These are phyloP conservation scores for Tenualosa ilisha DNA, from an alignment of 2,797 vertebrate genomes.

Conservation along the genomic window DNA sequence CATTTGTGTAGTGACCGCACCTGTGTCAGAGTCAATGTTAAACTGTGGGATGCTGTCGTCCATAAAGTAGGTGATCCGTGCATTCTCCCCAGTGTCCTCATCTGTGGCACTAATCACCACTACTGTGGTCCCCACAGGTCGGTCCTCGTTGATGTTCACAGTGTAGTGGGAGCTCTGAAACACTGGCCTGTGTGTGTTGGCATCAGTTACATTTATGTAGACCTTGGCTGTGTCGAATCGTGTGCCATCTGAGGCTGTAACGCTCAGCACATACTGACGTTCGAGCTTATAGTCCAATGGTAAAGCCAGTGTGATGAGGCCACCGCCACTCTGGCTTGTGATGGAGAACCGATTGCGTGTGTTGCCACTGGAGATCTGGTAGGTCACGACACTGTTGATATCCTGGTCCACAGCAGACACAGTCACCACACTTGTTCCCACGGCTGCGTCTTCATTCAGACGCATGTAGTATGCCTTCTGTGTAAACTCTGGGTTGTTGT, in stretches of 20 bases:
- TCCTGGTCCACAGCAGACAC: constrained; percentile 92
- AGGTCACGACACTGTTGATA: constrained; percentile 91
- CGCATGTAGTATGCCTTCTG: constrained; percentile 85
- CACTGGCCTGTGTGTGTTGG: constrained; percentile 94
- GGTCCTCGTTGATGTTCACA: constrained; percentile 89
- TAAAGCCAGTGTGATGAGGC: constrained; percentile 87
- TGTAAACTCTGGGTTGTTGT: constrained; percentile 95
- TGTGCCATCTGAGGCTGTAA: constrained; percentile 89
- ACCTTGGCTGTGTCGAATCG: constrained; percentile 86
- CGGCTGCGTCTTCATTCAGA: constrained; percentile 90
- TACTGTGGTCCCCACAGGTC: constrained; percentile 84
- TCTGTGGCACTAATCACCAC: constrained; percentile 94
- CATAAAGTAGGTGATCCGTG: constrained; percentile 94
- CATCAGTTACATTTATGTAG: constrained; percentile 90
- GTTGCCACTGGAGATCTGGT: constrained; percentile 95
- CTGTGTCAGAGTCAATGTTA: constrained; percentile 83
- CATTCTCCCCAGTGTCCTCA: constrained; percentile 93
- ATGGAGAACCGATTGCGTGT: constrained; percentile 97
- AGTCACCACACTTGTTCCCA: constrained; percentile 92
- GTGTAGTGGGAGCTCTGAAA: constrained; percentile 98
- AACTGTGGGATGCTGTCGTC: constrained; percentile 98
- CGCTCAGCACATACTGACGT: constrained; percentile 86
- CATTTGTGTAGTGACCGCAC: constrained; percentile 90
- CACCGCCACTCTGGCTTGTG: constrained; percentile 91
- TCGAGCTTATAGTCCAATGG: constrained; percentile 97